Evolutionary conservation across 2,797 vertebrate species (phyloP).

Genomic region (Podargus strigoides): DNA sequence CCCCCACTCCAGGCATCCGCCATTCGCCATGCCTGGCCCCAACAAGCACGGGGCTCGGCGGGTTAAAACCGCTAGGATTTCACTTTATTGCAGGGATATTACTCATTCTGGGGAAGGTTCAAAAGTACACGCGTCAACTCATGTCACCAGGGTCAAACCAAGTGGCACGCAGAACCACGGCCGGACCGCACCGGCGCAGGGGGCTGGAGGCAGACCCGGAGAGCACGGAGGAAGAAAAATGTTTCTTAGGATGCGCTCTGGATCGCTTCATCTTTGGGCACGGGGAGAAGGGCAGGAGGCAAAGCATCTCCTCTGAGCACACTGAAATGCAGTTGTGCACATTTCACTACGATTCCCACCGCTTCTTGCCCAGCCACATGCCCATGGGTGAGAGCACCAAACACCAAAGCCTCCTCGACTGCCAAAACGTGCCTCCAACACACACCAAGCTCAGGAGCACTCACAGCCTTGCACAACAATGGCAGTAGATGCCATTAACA

Average conservation of each 20-base stretch:
- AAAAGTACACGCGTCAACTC: constrained; percentile 63
- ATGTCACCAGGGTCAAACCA: constrained; percentile 62
- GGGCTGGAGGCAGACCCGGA: not conserved
- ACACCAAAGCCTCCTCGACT: not conserved
- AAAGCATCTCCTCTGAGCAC: not conserved
- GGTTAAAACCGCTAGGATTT: constrained; percentile 65
- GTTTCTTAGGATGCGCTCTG: not conserved
- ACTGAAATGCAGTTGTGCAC: not conserved
- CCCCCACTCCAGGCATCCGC: not conserved
- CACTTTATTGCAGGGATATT: constrained; percentile 66
- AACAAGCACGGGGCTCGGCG: not conserved
- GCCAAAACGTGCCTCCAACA: not conserved
- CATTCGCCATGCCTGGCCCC: constrained; percentile 25
- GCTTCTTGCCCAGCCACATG: not conserved
- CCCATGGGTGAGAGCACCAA: not conserved
- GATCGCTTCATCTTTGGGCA: not conserved
- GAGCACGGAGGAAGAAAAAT: not conserved
- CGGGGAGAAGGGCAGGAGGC: not conserved
- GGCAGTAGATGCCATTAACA: constrained; percentile 40
- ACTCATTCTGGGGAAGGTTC: constrained; percentile 65
- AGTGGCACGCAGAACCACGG: constrained; percentile 45
- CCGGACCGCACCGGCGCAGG: constrained; percentile 3
- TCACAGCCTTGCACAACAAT: not conserved
- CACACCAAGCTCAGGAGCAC: not conserved
- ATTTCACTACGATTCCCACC: not conserved